A percentile compares a stretch with the other conserved stretches of the same genome.
These are phyloP conservation scores for Coptodon rendalli DNA, from an alignment of 2,113 vertebrate species.

Conservation along the genomic window DNA sequence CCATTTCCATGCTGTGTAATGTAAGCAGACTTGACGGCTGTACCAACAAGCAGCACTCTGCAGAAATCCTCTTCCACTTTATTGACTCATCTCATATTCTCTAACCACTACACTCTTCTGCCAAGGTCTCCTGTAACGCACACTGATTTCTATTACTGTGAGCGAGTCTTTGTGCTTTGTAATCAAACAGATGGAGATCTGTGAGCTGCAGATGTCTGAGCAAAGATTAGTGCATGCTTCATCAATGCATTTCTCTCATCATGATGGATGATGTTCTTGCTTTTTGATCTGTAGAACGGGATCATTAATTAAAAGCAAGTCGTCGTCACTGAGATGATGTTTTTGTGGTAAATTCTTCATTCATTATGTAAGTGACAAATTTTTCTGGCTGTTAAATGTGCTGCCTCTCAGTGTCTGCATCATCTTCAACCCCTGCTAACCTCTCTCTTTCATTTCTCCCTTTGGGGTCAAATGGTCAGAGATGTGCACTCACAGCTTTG, in stretches of 20 bases:
- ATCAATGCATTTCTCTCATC: not conserved
- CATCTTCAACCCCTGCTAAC: not conserved
- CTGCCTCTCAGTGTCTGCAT: not conserved
- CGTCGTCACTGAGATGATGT: not conserved
- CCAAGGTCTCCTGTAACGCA: not conserved
- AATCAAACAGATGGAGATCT: not conserved
- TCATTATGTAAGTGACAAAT: not conserved
- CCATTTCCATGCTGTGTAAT: not conserved
- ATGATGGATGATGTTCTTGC: not conserved
- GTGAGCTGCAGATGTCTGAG: conserved; percentile 9
- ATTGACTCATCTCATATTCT: not conserved
- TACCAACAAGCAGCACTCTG: not conserved
- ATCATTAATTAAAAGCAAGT: not conserved
- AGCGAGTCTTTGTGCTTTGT: conserved; percentile 8
- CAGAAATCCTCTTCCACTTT: not conserved
- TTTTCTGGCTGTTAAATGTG: conserved; percentile 3
- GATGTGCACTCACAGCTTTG: conserved; percentile 31
- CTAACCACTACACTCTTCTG: not conserved
- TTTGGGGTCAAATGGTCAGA: conserved; percentile 19
- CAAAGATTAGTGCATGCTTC: not conserved
- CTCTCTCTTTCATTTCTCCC: not conserved
- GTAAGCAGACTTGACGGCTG: not conserved
- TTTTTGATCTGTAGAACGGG: not conserved
- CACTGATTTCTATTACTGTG: not conserved
- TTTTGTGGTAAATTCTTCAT: not conserved